Evolutionary conservation across 2,113 vertebrate species (phyloP).

Genomic region (Ancistrus triradiatus): DNA sequence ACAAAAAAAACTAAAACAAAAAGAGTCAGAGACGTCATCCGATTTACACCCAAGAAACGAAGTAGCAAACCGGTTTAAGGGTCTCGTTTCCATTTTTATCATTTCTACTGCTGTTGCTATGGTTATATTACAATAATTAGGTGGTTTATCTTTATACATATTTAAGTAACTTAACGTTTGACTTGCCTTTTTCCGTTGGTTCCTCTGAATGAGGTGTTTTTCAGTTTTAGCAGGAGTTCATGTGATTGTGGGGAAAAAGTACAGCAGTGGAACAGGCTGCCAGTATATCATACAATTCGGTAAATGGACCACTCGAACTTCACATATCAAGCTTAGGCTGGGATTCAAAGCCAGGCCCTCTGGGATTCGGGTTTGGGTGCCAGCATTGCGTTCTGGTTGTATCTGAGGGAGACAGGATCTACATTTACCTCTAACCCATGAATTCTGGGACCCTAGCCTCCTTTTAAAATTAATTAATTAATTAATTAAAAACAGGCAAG

Average conservation of each 20-base stretch:
- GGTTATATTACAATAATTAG: slow-evolving; percentile 60
- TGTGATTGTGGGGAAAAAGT: slow-evolving; percentile 36
- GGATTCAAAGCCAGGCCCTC: too few species aligned
- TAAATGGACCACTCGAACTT: too few species aligned
- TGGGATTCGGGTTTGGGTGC: too few species aligned
- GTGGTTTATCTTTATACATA: slow-evolving; percentile 64
- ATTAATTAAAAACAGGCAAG: too few species aligned
- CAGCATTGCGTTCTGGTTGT: too few species aligned
- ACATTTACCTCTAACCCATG: too few species aligned
- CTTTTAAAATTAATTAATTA: too few species aligned
- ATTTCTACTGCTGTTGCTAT: slow-evolving; percentile 62
- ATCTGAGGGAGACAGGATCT: too few species aligned
- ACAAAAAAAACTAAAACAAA: too few species aligned
- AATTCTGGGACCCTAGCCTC: too few species aligned
- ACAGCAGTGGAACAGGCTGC: slow-evolving; percentile 11
- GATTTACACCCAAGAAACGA: neutral
- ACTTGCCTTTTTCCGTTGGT: slow-evolving; percentile 57
- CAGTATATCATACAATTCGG: too few species aligned
- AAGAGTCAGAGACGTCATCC: neutral
- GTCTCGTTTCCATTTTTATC: slow-evolving; percentile 64
- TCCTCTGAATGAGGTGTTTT: slow-evolving; percentile 46
- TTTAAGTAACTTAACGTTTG: slow-evolving; percentile 60
- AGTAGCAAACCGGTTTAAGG: slow-evolving; percentile 39
- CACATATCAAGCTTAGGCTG: too few species aligned
- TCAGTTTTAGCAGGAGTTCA: slow-evolving; percentile 35